Evolutionary conservation across 2,797 vertebrate species (phyloP), one percentile per base, ranked within the genome.

Genomic region (Tangara arthus): DNA sequence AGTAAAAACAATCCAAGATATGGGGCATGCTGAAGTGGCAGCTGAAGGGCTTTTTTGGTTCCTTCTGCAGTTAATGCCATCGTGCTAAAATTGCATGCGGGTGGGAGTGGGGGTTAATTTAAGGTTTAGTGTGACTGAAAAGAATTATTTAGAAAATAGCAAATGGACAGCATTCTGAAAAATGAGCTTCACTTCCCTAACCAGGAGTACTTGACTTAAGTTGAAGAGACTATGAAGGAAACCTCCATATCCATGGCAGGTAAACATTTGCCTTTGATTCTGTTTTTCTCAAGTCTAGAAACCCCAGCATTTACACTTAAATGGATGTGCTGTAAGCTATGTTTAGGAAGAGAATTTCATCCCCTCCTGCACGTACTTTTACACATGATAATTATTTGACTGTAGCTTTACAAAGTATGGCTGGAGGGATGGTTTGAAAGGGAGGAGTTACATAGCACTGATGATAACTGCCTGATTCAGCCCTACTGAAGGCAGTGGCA

Each of bases 181-280:
- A 90, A 83, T 5, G 41, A 61, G 21, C 47, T 61, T 85, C 0
- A 3, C 82, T 94, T 89, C 49, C n/a, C 1, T 34, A 60, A 57
- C n/a, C 55, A 55, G 57, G 44, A 49, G 18, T 60, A 77, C 60
- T 35, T 57, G 55, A 57, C 55, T 89, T 92, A 11, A 4, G 16
- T 35, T 72, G 42, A 49, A 63, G 91, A 50, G 50, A 49, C 37
- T 41, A 11, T 41, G 84, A 76, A 81, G 57, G 69, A 78, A 82
- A 85, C 71, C 17, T 86, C 22, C 61, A 56, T 87, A 49, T 92
- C 65, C 35, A 27, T 37, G 35, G 60, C 69, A 85, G 84, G 70
- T 89, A 85, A 94, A 86, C 42, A 72, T 92, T 85, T 83, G 65
- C 82, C 66, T 91, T 93, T 81, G 93, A 87, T 89, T 92, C 53